Conservation (phyloP, 2,888 invertebrate genomes). For the Papilio gigon region DNA sequence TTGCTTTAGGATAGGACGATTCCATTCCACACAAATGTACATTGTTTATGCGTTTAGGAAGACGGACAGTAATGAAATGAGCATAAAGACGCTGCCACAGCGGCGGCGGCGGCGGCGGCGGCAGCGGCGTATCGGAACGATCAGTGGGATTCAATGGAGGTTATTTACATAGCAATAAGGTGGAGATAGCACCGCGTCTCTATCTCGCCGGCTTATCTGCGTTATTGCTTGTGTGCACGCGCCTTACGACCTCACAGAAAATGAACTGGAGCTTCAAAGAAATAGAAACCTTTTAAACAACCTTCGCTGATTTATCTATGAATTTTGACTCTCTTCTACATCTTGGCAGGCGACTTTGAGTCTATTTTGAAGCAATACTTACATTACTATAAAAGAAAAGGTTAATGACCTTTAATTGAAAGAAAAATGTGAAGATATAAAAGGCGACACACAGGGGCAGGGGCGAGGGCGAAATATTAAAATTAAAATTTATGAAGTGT, state of each 20-base stretch:
- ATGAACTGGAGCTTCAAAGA: slow-evolving; percentile 67
- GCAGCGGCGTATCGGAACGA: slow-evolving; percentile 71
- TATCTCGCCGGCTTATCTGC: slow-evolving; percentile 67
- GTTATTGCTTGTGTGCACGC: slow-evolving; percentile 76
- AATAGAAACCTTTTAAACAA: slow-evolving; percentile 71
- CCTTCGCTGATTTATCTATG: slow-evolving; percentile 63
- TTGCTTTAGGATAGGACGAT: slow-evolving; percentile 8
- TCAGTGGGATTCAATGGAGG: slow-evolving; percentile 74
- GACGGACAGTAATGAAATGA: slow-evolving; percentile 55
- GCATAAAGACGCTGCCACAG: slow-evolving; percentile 77
- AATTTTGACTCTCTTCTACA: slow-evolving; percentile 51
- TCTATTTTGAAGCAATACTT: neutral
- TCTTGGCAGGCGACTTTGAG: slow-evolving; percentile 8
- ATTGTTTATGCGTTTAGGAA: slow-evolving; percentile 40
- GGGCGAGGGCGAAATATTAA: slow-evolving; percentile 70
- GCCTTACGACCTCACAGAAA: slow-evolving; percentile 74
- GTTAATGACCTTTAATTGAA: slow-evolving; percentile 4
- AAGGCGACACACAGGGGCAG: slow-evolving; percentile 45
- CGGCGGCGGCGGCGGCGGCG: slow-evolving; percentile 75
- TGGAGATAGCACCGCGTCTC: slow-evolving; percentile 67
- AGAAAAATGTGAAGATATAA: slow-evolving; percentile 30
- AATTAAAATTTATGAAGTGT: slow-evolving; percentile 80
- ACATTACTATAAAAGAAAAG: neutral
- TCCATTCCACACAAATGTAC: slow-evolving; percentile 27
- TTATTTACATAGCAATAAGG: slow-evolving; percentile 81